Conservation (phyloP, 2,113 vertebrate genomes). For the Siniperca chuatsi region DNA sequence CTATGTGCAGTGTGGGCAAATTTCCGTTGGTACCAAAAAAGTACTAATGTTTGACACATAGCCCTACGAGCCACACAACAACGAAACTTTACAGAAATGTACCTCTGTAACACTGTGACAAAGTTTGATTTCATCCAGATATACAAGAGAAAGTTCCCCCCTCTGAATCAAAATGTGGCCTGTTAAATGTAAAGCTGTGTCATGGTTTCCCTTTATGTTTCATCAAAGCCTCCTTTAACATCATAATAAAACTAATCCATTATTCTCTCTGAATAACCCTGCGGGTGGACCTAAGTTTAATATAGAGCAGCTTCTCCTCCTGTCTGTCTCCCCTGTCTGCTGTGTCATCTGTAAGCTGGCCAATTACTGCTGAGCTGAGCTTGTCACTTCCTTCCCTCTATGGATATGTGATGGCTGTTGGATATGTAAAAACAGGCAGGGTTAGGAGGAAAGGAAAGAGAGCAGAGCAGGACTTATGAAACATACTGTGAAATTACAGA, state of each 20-base stretch:
- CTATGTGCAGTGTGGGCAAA: not conserved
- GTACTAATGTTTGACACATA: not conserved
- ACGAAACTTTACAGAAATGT: not conserved
- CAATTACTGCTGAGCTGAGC: constrained; percentile 68
- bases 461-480: constrained; percentile 42
- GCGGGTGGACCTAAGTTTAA: constrained; percentile 48
- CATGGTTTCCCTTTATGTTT: constrained; percentile 39
- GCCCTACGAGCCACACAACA: not conserved
- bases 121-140: not conserved
- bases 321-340: constrained; percentile 38
- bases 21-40: not conserved
- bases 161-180: constrained; percentile 2
- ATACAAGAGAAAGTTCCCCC: not conserved
- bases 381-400: constrained; percentile 61
- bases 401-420: constrained; percentile 54
- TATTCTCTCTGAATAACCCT: constrained; percentile 52
- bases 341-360: constrained; percentile 44
- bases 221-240: constrained; percentile 45
- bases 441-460: not conserved
- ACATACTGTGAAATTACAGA: constrained; percentile 33
- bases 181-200: constrained; percentile 32
- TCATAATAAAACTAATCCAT: constrained; percentile 34
- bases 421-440: constrained; percentile 55
- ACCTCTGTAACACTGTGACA: not conserved
- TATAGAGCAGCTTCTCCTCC: constrained; percentile 43